Evolutionary conservation across 2,888 invertebrate genomes (phyloP), one percentile per base, ranked within the genome.

Genomic region (Drosophila yooni): DNA sequence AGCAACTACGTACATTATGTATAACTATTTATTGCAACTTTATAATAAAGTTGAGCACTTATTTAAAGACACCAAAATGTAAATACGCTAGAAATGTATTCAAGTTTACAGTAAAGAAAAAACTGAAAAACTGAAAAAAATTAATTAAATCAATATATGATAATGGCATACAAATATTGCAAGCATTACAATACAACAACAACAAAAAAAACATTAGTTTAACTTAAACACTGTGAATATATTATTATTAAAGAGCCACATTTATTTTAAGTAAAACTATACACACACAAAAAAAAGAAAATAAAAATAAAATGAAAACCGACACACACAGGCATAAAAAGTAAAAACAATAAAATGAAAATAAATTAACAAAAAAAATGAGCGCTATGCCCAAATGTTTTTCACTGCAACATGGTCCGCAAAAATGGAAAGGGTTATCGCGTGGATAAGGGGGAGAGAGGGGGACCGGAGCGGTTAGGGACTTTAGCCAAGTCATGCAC

Each of bases 211-310:
- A 71, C 61, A 74, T 87, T 85, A 89, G 79, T 89, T 87, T 79
- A 84, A 85, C 68, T 86, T 88, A 74, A 82, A 76, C 83, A 87
- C 89, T 89, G 85, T 89, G 89, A 87, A 86, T 86, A 86, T 63
- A 75, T 85, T 82, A 85, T 79, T 69, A 84, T 85, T 84, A 84
- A 83, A 83, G 85, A 82, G 79, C 74, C 74, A 83, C 76, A 70
- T 84, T 83, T 83, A 83, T 79, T 83, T 86, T 88, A 88, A 88
- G 84, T 65, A 78, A 83, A 78, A 63, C 52, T 64, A 61, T 58
- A 71, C 59, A 76, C 66, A 75, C 13, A 51, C 57, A 62, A 56
- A 34, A 59, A 59, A 36, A 40, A 61, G 52, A 36, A 40, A 15
- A 11, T 1, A 46, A 6, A 46, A 48, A 31, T 57, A 52, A 52